These are phyloP conservation scores for Acholoe squamosa DNA, from an alignment of 2,888 invertebrate species.

Conservation along the genomic window DNA sequence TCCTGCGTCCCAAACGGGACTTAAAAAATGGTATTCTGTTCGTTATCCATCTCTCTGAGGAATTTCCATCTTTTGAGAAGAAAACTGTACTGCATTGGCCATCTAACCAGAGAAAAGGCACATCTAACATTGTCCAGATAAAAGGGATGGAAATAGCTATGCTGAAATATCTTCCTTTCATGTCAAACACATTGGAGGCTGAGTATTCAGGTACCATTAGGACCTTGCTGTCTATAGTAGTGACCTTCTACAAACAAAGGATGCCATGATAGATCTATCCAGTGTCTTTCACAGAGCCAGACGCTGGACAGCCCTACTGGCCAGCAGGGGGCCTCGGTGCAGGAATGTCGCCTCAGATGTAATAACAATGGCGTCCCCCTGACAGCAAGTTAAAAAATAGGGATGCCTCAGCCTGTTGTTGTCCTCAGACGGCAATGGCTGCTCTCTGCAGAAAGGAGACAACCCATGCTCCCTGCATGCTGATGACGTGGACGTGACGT, in stretches of 20 bases:
- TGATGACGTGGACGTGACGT: neutral
- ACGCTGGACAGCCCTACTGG: neutral
- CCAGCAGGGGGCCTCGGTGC: slow-evolving; percentile 1
- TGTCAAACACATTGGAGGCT: neutral
- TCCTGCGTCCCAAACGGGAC: no score
- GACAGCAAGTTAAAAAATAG: neutral
- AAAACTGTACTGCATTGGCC: no score
- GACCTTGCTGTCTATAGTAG: neutral
- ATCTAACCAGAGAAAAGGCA: no score
- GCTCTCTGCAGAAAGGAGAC: neutral
- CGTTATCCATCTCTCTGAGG: no score
- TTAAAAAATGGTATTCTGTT: no score
- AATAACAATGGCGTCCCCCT: slow-evolving; percentile 25
- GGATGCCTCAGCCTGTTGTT: neutral
- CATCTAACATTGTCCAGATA: no score
- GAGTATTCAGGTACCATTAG: neutral
- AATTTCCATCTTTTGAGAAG: no score
- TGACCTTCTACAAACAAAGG: neutral
- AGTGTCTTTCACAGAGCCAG: neutral
- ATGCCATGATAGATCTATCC: slow-evolving; percentile 4
- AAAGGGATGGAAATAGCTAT: no score
- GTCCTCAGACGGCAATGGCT: neutral
- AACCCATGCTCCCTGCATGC: neutral
- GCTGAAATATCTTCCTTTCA: neutral
- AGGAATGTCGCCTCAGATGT: slow-evolving; percentile 24